phyloP scores from a whole-genome alignment of 2,113 vertebrate species.

The Crocuta crocuta region DNA sequence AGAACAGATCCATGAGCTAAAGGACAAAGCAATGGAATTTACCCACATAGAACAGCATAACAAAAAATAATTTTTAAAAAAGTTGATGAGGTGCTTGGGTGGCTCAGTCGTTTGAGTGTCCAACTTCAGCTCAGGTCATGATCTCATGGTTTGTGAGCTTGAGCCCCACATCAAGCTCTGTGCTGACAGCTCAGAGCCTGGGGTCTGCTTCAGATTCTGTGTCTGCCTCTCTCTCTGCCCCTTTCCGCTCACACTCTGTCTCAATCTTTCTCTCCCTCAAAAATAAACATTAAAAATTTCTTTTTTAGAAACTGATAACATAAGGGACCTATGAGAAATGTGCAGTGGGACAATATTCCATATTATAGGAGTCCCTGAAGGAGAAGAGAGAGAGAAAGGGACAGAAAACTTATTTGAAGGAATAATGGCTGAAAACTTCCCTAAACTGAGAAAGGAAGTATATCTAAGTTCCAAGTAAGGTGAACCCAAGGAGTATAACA shows the following conservation, averaged over 20 bases:
- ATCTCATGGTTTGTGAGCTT: no score
- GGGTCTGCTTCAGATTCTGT: no score
- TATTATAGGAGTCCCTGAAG: not conserved
- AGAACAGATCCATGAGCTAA: not conserved
- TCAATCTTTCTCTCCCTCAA: no score
- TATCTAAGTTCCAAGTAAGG: not conserved
- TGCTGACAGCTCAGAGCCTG: no score
- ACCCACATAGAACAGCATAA: not conserved
- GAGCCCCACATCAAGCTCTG: no score
- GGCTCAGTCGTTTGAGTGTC: no score
- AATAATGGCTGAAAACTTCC: not conserved
- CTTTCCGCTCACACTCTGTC: no score
- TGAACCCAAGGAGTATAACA: not conserved
- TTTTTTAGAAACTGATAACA: not conserved
- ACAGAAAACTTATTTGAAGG: not conserved
- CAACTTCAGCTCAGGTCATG: no score
- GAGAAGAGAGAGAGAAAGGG: not conserved
- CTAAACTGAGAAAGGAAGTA: not conserved
- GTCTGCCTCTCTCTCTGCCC: no score
- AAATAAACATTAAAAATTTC: not conserved
- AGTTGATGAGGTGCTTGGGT: no score
- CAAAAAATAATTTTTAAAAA: not conserved
- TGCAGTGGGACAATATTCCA: not conserved
- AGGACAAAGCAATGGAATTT: not conserved
- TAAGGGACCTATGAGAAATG: not conserved